These are phyloP conservation scores for Microcebus jonahi DNA, from an alignment of 2,113 vertebrate species.

Conservation along the genomic window DNA sequence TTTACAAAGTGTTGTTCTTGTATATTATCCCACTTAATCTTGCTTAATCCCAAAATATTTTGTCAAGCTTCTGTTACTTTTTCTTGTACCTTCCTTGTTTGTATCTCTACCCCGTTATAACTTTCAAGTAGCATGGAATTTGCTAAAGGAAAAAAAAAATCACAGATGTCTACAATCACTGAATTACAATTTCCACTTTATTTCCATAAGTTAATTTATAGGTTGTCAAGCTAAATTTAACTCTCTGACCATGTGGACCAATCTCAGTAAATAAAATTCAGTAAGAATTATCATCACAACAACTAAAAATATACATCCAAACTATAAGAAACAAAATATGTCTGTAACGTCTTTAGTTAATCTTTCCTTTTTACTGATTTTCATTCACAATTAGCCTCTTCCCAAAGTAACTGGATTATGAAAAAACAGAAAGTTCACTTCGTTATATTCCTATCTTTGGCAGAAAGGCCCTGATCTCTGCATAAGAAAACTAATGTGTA, in stretches of 20 bases:
- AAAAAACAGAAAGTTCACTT: not conserved
- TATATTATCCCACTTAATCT: constrained; percentile 44
- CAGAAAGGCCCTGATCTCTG: not conserved
- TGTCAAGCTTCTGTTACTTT: constrained; percentile 20
- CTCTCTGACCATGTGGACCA: not conserved
- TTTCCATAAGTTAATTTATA: not conserved
- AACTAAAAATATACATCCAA: constrained; percentile 17
- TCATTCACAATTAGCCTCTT: not conserved
- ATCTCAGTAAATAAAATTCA: constrained; percentile 35
- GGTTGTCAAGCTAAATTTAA: constrained; percentile 20
- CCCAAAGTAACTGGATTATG: not conserved
- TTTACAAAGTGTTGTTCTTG: constrained; percentile 20
- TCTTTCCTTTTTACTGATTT: constrained; percentile 23
- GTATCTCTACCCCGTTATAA: not conserved
- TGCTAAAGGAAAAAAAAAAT: not conserved
- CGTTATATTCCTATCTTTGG: constrained; percentile 14
- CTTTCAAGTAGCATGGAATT: constrained; percentile 35
- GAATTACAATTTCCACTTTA: constrained; percentile 10
- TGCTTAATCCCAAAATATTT: constrained; percentile 41
- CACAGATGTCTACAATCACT: not conserved
- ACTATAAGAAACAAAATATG: not conserved
- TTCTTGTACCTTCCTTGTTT: not conserved
- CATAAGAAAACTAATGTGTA: not conserved
- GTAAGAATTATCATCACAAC: not conserved
- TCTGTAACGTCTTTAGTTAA: not conserved